These are phyloP conservation scores for Bryconaethiops microstoma DNA, from an alignment of 2,797 vertebrate genomes.

Conservation along the genomic window DNA sequence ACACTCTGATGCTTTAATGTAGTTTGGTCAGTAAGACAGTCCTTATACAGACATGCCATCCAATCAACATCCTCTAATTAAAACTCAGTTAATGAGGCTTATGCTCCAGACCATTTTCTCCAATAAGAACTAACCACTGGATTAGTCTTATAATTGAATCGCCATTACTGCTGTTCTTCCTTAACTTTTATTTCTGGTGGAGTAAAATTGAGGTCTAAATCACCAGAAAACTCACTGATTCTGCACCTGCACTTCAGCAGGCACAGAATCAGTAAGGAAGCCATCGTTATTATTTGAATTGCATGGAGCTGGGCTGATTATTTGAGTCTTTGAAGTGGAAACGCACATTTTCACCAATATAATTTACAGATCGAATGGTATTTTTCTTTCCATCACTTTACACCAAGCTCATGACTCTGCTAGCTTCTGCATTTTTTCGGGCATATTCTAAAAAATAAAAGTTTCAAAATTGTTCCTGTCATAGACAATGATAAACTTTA, in stretches of 20 bases:
- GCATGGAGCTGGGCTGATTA: not conserved
- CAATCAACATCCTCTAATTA: constrained; percentile 54
- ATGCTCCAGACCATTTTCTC: constrained; percentile 37
- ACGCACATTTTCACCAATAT: not conserved
- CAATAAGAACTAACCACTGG: constrained; percentile 32
- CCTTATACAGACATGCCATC: constrained; percentile 32
- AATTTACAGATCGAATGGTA: not conserved
- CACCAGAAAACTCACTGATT: not conserved
- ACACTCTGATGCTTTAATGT: constrained; percentile 34
- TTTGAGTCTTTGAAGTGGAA: constrained; percentile 6
- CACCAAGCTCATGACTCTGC: not conserved
- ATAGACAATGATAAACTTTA: too few relatives aligned
- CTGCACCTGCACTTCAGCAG: not conserved
- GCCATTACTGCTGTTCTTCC: not conserved
- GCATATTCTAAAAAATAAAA: too few relatives aligned
- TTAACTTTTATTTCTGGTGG: not conserved
- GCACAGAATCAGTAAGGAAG: too few relatives aligned
- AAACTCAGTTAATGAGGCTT: constrained; percentile 51
- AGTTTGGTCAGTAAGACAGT: constrained; percentile 57
- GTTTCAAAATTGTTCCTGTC: not conserved
- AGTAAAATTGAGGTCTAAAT: constrained; percentile 14
- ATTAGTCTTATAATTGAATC: constrained; percentile 29
- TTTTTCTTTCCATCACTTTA: not conserved
- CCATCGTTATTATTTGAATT: not conserved
- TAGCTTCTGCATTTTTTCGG: not conserved